These are phyloP conservation scores for Xestia sexstrigata DNA, from an alignment of 2,888 invertebrate genomes.

Conservation along the genomic window DNA sequence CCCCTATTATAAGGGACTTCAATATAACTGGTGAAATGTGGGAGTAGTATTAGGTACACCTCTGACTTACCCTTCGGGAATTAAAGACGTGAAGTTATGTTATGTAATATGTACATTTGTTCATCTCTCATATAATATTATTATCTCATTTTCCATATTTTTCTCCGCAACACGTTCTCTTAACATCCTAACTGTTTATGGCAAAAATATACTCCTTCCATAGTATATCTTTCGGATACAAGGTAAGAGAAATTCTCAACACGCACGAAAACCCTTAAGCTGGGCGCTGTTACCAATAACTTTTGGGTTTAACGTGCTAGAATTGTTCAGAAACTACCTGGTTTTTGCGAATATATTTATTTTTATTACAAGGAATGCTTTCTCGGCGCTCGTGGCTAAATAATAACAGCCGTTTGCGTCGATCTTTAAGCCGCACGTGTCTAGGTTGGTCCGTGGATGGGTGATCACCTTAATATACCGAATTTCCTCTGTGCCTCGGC, in stretches of 20 bases:
- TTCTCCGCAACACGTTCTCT: conserved; percentile 18
- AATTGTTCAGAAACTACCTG: conserved; percentile 37
- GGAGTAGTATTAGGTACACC: no score
- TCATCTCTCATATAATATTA: not conserved
- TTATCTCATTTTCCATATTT: conserved; percentile 3
- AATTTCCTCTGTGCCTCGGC: no score
- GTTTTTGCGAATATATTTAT: conserved; percentile 29
- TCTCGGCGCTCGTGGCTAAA: not conserved
- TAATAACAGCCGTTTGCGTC: no score
- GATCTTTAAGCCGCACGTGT: no score
- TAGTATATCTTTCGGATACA: conserved; percentile 25
- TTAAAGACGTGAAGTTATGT: no score
- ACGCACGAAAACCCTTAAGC: conserved; percentile 40
- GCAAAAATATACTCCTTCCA: conserved; percentile 25
- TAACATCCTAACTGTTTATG: not conserved
- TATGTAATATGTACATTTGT: no score
- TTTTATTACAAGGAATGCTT: conserved; percentile 25
- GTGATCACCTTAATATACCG: no score
- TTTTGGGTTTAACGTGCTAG: conserved; percentile 33
- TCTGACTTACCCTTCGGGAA: no score
- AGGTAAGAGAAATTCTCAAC: conserved; percentile 42
- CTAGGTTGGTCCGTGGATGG: no score
- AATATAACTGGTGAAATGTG: no score
- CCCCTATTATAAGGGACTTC: no score
- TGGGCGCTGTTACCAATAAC: conserved; percentile 39